Conservation (phyloP, 2,113 vertebrate genomes). For the Rhegmatorhina hoffmannsi region DNA sequence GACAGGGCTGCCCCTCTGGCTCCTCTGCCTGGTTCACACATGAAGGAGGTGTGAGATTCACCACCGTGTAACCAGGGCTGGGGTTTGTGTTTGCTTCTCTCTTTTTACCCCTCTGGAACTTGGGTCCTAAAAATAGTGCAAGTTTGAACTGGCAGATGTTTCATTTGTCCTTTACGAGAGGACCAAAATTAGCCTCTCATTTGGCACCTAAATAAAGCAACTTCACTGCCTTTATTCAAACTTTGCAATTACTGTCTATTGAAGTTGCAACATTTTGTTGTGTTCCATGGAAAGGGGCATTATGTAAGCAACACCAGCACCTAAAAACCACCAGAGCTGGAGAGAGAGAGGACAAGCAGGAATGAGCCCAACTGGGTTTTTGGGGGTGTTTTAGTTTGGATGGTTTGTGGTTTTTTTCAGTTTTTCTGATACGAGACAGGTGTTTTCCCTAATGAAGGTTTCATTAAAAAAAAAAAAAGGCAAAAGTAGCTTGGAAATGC, state of each 20-base stretch:
- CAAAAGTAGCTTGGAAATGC: slow-evolving; percentile 13
- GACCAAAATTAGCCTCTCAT: slow-evolving; percentile 78
- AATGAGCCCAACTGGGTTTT: neutral
- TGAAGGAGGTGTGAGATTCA: neutral
- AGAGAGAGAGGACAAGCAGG: neutral
- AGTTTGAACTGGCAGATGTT: slow-evolving; percentile 78
- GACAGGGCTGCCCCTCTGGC: neutral
- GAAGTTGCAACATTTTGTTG: slow-evolving; percentile 31
- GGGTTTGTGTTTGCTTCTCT: neutral
- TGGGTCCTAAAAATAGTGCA: slow-evolving; percentile 73
- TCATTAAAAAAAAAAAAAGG: neutral
- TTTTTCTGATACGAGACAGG: neutral
- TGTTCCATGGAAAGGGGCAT: slow-evolving; percentile 3
- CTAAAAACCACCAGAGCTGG: slow-evolving; percentile 23
- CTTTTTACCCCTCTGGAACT: slow-evolving; percentile 43
- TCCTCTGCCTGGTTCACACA: neutral
- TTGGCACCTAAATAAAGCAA: slow-evolving; percentile 78
- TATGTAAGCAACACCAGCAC: neutral
- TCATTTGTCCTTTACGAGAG: slow-evolving; percentile 73
- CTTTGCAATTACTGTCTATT: slow-evolving; percentile 66
- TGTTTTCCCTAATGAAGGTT: neutral
- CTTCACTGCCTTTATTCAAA: slow-evolving; percentile 58
- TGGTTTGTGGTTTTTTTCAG: neutral
- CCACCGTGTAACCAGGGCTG: neutral
- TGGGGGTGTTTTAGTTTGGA: neutral